Base-by-base conservation (phyloP, 2,797 vertebrate genomes). In the Sebastes alutus region DNA sequence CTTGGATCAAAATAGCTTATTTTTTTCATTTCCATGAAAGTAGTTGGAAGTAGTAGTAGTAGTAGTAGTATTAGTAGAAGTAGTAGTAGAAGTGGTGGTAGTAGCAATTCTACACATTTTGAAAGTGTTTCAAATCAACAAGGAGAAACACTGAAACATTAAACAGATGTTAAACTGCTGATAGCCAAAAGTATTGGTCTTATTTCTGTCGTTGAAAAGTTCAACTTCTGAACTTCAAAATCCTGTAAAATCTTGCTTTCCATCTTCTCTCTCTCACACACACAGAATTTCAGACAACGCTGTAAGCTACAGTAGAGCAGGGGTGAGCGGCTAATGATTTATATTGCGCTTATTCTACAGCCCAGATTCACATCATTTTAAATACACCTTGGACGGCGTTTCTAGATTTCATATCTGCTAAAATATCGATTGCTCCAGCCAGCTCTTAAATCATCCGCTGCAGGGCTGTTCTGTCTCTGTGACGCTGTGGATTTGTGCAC, bases 371-470 rank as follows among this genome's bases (percentile, higher is more conserved):
- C 87, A 90, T 89, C 52, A 88, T 89, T 92, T 93, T 85, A 92
- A 93, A 91, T 79, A 89, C 87, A 90, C 80, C 77, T 87, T 59
- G 62, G 81, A 85, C 63, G 68, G 77, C 69, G 35, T 88, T 88
- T 90, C 75, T 80, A 70, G 82, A 89, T 88, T 94, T 84, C 78
- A 88, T 91, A 93, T 92, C 87, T 89, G 84, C 75, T 91, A 29
- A 90, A 91, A 92, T 92, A 95, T 93, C 81, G 92, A 94, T 95
- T 75, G 78, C 75, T 83, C n/a, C 72, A 30, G 77, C 73, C 77
- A 77, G 78, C 81, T 87, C 85, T 84, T 93, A 90, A 91, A 94
- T 94, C 89, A 92, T 89, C 82, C 27, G 29, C 85, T 83, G 80
- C 84, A 78, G 77, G 55, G 80, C 81, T 66, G 76, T 77, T 90